Evolutionary conservation across 2,113 vertebrate species (phyloP).

Genomic region (Epinephelus fuscoguttatus): DNA sequence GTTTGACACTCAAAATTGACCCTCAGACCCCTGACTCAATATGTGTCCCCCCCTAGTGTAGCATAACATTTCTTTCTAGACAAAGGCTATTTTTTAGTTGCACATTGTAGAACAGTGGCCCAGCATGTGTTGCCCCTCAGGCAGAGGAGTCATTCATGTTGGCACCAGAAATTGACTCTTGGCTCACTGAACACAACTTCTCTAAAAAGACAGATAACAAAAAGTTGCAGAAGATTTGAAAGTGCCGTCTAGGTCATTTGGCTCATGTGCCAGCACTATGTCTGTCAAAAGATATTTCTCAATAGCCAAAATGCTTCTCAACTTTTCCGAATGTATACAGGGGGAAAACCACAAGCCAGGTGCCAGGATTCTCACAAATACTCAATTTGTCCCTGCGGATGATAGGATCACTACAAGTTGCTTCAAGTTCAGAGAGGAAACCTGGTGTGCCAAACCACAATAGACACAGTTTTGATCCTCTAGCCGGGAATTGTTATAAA

Average conservation of each 20-base stretch:
- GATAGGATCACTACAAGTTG: constrained; percentile 27
- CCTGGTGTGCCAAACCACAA: not conserved
- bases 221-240: not conserved
- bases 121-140: not conserved
- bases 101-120: not conserved
- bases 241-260: constrained; percentile 6
- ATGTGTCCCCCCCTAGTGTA: not conserved
- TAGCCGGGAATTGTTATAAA: not conserved
- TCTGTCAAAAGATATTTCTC: constrained; percentile 44
- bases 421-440: constrained; percentile 28
- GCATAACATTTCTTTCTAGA: not conserved
- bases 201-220: constrained; percentile 12
- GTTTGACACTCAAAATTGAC: no score
- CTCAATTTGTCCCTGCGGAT: not conserved
- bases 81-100: not conserved
- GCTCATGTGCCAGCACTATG: constrained; percentile 12
- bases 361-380: constrained; percentile 40
- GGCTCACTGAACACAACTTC: not conserved
- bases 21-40: no score
- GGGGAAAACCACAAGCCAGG: not conserved
- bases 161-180: constrained; percentile 10
- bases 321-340: not conserved
- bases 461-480: not conserved
- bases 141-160: constrained; percentile 4
- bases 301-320: constrained; percentile 23